Percentiles rank a stretch among this genome's conserved stretches.
Evolutionary conservation across 2,888 invertebrate species (phyloP).

Genomic region (Cheilosia vernalis): DNA sequence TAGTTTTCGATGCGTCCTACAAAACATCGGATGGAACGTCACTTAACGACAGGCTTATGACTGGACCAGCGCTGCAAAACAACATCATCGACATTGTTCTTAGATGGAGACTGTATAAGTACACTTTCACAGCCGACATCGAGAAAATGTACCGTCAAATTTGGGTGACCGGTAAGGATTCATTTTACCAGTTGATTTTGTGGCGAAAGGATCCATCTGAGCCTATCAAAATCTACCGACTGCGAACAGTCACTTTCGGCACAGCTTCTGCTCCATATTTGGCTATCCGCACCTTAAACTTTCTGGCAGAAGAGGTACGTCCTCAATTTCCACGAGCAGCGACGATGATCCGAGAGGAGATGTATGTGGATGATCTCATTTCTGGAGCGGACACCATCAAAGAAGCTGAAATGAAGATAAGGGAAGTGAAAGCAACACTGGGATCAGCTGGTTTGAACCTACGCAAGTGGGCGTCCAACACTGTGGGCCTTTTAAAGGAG

Average conservation of each 20-base stretch:
- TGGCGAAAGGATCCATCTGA: constrained; percentile 6
- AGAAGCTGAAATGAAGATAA: constrained; percentile 4
- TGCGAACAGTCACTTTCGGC: constrained; percentile 1
- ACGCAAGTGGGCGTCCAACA: constrained; percentile 23
- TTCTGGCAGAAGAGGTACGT: neutral
- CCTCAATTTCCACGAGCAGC: neutral
- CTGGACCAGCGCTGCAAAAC: constrained; percentile 28
- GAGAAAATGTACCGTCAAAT: constrained; percentile 36
- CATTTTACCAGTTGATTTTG: neutral
- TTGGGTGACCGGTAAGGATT: neutral
- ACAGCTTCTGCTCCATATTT: constrained; percentile 27
- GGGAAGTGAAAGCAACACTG: neutral
- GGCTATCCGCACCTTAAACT: constrained; percentile 11
- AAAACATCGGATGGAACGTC: constrained; percentile 58
- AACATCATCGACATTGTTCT: constrained; percentile 9
- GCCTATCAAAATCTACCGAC: constrained; percentile 2
- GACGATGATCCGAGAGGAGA: constrained; percentile 7
- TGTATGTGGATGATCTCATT: constrained; percentile 18
- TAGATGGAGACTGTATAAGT: constrained; percentile 17
- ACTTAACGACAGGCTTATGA: constrained; percentile 71
- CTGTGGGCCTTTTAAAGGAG: neutral
- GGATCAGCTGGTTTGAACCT: constrained; percentile 1
- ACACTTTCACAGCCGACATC: constrained; percentile 76
- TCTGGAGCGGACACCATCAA: neutral
- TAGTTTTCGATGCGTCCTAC: constrained; percentile 58